Evolutionary conservation across 2,888 invertebrate genomes (phyloP), one percentile per base, ranked within the genome.

Genomic region (Achlya flavicornis): DNA sequence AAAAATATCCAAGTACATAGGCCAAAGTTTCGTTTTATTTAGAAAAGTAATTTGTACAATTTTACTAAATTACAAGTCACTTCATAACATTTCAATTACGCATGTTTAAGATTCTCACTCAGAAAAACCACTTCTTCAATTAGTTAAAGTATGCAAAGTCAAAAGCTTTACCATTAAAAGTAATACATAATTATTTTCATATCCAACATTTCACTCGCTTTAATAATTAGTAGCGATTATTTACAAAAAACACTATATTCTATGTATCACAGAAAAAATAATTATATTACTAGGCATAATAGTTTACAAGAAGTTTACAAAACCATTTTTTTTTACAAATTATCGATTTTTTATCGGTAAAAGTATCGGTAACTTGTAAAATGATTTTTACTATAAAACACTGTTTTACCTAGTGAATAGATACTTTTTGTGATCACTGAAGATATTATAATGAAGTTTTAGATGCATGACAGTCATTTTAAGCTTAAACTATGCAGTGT

Each of bases 221-320:
- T 77, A 67, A 41, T 60, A 60, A 26, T 43, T 83, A 79, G 76
- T 83, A 85, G 87, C 84, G 68, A 77, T 77, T 91, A 91, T 92
- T 86, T 92, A 92, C 92, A 92, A 86, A 41, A 87, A 83, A 85
- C 84, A 83, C 80, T 84, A 53, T 91, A 90, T 77, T 87, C 92
- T 93, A 93, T 87, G 88, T 93, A 93, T 93, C 93, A 93, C 93
- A 93, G 93, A 93, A 93, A 91, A 92, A 90, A 93, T 91, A 93
- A 93, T 91, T 90, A 89, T 85, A 85, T 82, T 79, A 80, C 87
- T 87, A 86, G 60, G 86, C 84, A 75, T 85, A 83, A 79, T 79
- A 75, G 76, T 79, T 80, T 79, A 79, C 77, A 78, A 79, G 76
- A 77, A 75, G 69, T 77, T 73, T 72, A 74, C 72, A 74, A 53